A percentile compares a stretch with the other conserved stretches of the same genome.
Conservation (phyloP, 2,113 vertebrate species). For the Labeo rohita region DNA sequence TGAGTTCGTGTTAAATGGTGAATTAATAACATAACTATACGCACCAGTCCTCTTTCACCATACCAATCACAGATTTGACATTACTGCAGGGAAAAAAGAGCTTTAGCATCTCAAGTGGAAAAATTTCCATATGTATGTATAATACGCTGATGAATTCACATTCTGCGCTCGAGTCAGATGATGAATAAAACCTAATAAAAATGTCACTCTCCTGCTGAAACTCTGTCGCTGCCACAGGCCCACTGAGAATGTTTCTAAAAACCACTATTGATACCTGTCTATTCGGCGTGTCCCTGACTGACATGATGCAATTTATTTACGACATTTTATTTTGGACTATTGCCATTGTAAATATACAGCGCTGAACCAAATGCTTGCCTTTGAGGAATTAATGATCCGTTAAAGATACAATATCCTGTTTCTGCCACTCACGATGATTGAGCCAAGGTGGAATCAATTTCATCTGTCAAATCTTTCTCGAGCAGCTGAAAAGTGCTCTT, state of each 20-base stretch:
- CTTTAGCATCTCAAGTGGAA: constrained; percentile 26
- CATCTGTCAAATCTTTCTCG: constrained; percentile 23
- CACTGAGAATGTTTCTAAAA: background rate
- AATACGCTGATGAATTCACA: constrained; percentile 38
- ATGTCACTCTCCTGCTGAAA: constrained; percentile 65
- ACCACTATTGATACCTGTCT: constrained; percentile 34
- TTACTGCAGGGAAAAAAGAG: background rate
- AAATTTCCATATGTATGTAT: constrained; percentile 40
- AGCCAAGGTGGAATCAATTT: constrained; percentile 44
- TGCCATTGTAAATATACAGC: constrained; percentile 27
- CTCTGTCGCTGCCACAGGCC: constrained; percentile 67
- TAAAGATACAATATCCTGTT: constrained; percentile 47
- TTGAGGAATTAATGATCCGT: constrained; percentile 44
- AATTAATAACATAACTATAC: constrained; percentile 26
- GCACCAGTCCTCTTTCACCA: constrained; percentile 24
- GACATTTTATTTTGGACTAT: constrained; percentile 38
- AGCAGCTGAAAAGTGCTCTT: constrained; percentile 13
- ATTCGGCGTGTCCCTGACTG: background rate
- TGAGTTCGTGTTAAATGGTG: background rate
- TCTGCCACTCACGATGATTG: constrained; percentile 32
- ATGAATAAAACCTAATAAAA: constrained; percentile 72
- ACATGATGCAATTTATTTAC: constrained; percentile 25
- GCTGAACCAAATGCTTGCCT: constrained; percentile 28
- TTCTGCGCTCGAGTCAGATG: constrained; percentile 13
- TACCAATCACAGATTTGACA: constrained; percentile 37